phyloP scores from a whole-genome alignment of 2,113 vertebrate genomes.

The Saguinus midas region DNA sequence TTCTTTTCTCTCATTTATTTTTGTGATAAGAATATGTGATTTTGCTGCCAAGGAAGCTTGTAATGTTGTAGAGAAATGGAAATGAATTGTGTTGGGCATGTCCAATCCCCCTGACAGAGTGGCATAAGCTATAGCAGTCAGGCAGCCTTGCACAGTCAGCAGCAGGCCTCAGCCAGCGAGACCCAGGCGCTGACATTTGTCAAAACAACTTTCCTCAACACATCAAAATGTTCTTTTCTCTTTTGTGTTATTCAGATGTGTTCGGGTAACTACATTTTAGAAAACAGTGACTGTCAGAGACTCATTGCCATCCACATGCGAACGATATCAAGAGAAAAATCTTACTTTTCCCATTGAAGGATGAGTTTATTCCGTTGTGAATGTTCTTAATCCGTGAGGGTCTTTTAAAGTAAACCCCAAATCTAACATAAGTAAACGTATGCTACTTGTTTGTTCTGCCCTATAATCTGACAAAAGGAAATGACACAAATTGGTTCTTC shows the following conservation, averaged over 20 bases:
- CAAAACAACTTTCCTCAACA: conserved; percentile 75
- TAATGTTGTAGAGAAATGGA: conserved; percentile 60
- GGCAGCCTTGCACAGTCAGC: conserved; percentile 56
- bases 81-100: conserved; percentile 75
- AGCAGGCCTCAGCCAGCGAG: conserved; percentile 69
- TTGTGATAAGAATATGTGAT: conserved; percentile 78
- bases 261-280: conserved; percentile 53
- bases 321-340: conserved; percentile 7
- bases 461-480: conserved; percentile 8
- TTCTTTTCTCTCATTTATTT: conserved; percentile 80
- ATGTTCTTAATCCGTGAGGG: neutral
- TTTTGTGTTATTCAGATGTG: conserved; percentile 73
- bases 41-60: conserved; percentile 78
- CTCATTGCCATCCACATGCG: conserved; percentile 24
- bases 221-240: conserved; percentile 73
- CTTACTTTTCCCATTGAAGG: neutral
- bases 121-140: conserved; percentile 17
- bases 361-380: neutral
- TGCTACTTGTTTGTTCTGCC: neutral
- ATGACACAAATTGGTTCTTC: neutral
- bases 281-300: conserved; percentile 63
- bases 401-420: neutral
- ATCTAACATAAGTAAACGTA: neutral
- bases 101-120: conserved; percentile 71
- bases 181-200: conserved; percentile 74